Base-by-base conservation (phyloP, 2,113 vertebrate species). In the Marmota flaviventris region DNA sequence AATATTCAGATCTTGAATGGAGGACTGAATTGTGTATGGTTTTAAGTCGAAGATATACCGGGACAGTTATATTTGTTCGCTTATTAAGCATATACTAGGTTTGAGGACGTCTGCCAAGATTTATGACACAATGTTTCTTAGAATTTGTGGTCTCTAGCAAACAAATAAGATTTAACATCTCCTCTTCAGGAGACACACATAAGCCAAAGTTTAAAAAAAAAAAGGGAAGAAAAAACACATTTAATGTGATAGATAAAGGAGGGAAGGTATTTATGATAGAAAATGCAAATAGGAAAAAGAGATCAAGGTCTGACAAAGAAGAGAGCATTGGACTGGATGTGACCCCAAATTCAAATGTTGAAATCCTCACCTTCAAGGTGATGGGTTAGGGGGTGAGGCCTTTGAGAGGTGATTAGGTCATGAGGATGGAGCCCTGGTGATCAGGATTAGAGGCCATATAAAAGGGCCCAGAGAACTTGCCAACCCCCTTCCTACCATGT, bases 111-210 rank as follows among this genome's bases (percentile, higher is more conserved):
- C 34, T 85, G 81, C 72, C 48, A 87, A 82, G 34, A 85, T 79
- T 84, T 87, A 94, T 91, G 70, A 90, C 11, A 77, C 61, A 92
- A 92, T 45, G 14, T 61, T 89, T 96, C 63, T 86, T 86, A 86
- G 42, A 63, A 87, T 56, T 61, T 87, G 20, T 24, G 42, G 45
- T 90, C 25, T 84, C 65, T 92, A 82, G 90, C 14, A 81, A 97
- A 82, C 18, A 95, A 92, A 96, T 37, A 45, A 45, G 45, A 45
- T 45, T 45, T 45, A 45, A 8, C 8, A 45, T 45, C 45, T 9
- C 45, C 8, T 45, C 48, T 51, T 51, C 48, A 51, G 73, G 72
- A 70, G 45, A 90, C 85, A 85, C 5, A 77, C 29, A 82, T 61
- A 87, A 96, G 51, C 16, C 48, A 79, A 89, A 83, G 32, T 92